Base-by-base conservation (phyloP, 2,113 vertebrate species). In the Aldabrachelys gigantea region DNA sequence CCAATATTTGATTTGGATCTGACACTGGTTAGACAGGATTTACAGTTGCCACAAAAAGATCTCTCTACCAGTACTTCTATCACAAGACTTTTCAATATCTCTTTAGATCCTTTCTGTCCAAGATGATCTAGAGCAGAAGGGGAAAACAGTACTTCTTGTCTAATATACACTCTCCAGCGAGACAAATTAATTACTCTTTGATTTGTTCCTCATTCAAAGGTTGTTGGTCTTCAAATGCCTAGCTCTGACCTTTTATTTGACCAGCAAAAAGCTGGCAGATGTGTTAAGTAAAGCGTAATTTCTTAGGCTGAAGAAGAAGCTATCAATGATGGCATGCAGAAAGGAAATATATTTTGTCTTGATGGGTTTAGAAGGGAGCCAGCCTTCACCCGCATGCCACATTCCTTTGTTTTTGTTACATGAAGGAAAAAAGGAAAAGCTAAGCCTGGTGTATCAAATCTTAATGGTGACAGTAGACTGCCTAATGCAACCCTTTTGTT, bases 41-140 rank as follows among this genome's bases (percentile, higher is more conserved):
- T 94, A 72, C 91, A 96, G 95, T 80, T 96, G 89, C 80, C 90
- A 94, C 4, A 96, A 85, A 35, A 95, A 91, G 92, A 29, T 38
- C 22, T 22, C 35, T 38, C 69, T 72, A 72, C n/a, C 21, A 72
- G 35, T 38, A 62, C 19, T 38, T 38, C 49, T 96, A 95, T 90
- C 94, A 95, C 90, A 8, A 50, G 49, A 86, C 91, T 95, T 94
- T 94, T 82, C 72, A 84, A 10, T 29, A 80, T 86, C 17, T 24
- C 24, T 57, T 35, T 25, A 8, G 24, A 19, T 89, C 41, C 8
- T 53, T 72, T 81, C 86, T 44, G 31, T 6, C 94, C 84, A 12
- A 91, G 17, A 41, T 84, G 87, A 85, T 92, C 54, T 87, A 85
- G 56, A 84, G 17, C 0, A 0, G 85, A 89, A 90, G 3, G 38